phyloP scores from a whole-genome alignment of 2,888 invertebrate species.

The Hofmannophila pseudospretella region DNA sequence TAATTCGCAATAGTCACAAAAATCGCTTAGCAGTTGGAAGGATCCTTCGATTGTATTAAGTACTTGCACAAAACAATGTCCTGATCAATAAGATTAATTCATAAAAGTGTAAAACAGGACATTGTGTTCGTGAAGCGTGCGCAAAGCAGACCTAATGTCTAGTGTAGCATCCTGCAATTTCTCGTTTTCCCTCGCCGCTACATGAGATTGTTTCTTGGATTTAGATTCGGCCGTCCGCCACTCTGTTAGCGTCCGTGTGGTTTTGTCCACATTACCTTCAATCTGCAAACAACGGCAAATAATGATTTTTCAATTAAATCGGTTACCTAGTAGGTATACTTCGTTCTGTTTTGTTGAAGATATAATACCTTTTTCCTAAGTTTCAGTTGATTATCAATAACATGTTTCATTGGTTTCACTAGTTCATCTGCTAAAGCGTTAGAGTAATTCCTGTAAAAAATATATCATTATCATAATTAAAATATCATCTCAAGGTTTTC shows the following conservation, averaged over 20 bases:
- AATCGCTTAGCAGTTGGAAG: slow-evolving; percentile 44
- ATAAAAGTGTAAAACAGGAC: slow-evolving; percentile 17
- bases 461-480: neutral
- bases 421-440: slow-evolving; percentile 90
- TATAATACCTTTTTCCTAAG: slow-evolving; percentile 80
- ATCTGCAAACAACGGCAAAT: slow-evolving; percentile 63
- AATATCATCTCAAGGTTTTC: too few relatives aligned
- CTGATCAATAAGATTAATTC: slow-evolving; percentile 4
- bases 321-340: too few relatives aligned
- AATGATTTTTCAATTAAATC: neutral
- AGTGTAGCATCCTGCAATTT: slow-evolving; percentile 88
- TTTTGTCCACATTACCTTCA: slow-evolving; percentile 90
- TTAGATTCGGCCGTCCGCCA: slow-evolving; percentile 92
- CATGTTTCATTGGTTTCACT: slow-evolving; percentile 89
- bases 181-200: slow-evolving; percentile 93
- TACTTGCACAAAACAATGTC: slow-evolving; percentile 28
- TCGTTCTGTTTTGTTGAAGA: too few relatives aligned
- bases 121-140: slow-evolving; percentile 28
- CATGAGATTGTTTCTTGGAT: slow-evolving; percentile 92
- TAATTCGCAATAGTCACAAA: slow-evolving; percentile 32
- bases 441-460: slow-evolving; percentile 81
- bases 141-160: slow-evolving; percentile 61
- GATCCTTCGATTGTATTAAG: slow-evolving; percentile 46
- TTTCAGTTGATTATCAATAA: slow-evolving; percentile 84
- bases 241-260: slow-evolving; percentile 87